Percentiles rank a stretch among this genome's conserved stretches.
phyloP scores from a whole-genome alignment of 2,113 vertebrate genomes.

The Columba livia region DNA sequence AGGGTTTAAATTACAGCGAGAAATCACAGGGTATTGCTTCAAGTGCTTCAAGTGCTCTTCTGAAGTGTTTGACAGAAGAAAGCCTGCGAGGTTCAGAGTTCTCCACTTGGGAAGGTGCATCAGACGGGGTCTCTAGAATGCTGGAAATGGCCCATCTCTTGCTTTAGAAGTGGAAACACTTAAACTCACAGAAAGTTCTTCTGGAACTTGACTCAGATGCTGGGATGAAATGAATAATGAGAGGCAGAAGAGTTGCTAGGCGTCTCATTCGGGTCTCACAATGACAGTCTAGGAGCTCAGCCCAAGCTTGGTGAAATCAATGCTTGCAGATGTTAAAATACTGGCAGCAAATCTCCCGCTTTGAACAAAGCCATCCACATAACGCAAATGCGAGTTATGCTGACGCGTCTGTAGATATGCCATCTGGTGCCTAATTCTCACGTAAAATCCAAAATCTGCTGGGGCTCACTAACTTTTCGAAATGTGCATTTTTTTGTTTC shows the following conservation, averaged over 20 bases:
- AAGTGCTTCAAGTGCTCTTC: background rate
- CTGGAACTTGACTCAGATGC: background rate
- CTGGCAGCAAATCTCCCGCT: background rate
- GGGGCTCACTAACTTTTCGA: background rate
- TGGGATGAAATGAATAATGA: background rate
- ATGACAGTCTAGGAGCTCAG: background rate
- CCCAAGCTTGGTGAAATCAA: background rate
- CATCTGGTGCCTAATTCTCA: background rate
- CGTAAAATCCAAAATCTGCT: background rate
- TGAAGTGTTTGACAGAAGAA: background rate
- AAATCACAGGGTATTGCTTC: background rate
- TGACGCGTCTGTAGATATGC: background rate
- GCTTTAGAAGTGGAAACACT: background rate
- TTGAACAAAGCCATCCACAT: background rate
- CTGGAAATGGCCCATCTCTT: background rate
- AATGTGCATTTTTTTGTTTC: background rate
- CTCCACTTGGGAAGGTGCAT: background rate
- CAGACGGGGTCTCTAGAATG: background rate
- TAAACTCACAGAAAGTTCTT: background rate
- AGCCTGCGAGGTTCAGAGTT: background rate
- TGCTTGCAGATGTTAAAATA: background rate
- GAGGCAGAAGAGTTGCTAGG: background rate
- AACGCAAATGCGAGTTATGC: background rate
- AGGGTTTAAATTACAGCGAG: background rate
- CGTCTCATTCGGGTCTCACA: background rate